Evolutionary conservation across 2,888 invertebrate species (phyloP).

Genomic region (Mimas tiliae): DNA sequence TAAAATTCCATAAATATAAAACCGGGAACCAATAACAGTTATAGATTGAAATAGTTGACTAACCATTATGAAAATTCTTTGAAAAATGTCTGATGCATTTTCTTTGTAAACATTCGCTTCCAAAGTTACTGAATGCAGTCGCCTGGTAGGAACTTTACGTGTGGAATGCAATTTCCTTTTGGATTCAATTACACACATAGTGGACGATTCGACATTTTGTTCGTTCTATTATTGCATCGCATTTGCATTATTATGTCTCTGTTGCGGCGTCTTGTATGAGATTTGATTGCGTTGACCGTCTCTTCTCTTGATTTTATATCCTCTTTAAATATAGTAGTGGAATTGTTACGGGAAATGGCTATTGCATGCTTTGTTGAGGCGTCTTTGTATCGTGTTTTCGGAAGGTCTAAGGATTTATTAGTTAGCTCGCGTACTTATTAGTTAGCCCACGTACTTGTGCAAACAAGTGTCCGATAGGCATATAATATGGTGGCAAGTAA

Average conservation of each 20-base stretch:
- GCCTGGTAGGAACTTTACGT: conserved; percentile 53
- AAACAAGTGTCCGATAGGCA: too few relatives aligned
- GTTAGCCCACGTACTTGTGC: too few relatives aligned
- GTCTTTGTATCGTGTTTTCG: not conserved
- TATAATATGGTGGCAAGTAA: too few relatives aligned
- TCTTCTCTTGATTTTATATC: conserved; percentile 25
- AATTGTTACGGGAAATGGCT: not conserved
- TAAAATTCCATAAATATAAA: not conserved
- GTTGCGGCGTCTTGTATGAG: conserved; percentile 40
- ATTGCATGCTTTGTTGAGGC: not conserved
- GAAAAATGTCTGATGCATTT: conserved; percentile 35
- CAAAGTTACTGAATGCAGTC: conserved; percentile 36
- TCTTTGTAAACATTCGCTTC: conserved; percentile 43
- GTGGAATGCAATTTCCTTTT: conserved; percentile 68
- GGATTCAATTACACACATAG: conserved; percentile 66
- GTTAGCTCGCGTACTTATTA: too few relatives aligned
- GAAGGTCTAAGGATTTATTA: not conserved
- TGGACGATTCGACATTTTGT: conserved; percentile 54
- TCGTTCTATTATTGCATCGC: conserved; percentile 46
- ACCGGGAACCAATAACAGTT: conserved; percentile 9
- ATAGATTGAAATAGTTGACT: not conserved
- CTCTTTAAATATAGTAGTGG: not conserved
- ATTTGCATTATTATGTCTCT: conserved; percentile 61
- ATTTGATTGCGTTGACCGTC: conserved; percentile 35
- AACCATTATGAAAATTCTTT: conserved; percentile 24